Conservation (phyloP, 2,797 vertebrate species). For the Jordanella pulchra region DNA sequence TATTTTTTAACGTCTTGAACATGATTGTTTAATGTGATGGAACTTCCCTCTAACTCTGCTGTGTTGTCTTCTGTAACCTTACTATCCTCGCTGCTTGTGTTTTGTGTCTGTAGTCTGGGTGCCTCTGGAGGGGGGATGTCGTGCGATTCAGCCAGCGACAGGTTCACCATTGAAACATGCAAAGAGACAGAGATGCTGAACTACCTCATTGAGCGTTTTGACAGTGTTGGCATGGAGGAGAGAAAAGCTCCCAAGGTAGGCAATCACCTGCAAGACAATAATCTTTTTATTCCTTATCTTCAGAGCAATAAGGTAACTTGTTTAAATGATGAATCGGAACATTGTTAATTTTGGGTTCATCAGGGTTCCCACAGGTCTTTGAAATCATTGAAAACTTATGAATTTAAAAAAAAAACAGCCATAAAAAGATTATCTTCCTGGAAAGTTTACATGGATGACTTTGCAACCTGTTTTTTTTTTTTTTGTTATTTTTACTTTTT, state of each 20-base stretch:
- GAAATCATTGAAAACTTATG: no score
- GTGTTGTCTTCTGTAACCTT: conserved; percentile 26
- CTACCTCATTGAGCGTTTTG: conserved; percentile 99
- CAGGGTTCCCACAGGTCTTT: no score
- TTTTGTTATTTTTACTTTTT: no score
- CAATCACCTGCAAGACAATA: not conserved
- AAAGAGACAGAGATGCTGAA: conserved; percentile 99
- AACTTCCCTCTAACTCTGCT: not conserved
- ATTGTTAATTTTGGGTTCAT: not conserved
- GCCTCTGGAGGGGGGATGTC: conserved; percentile 86
- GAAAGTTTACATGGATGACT: no score
- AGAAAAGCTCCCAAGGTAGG: conserved; percentile 97
- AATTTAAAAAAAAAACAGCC: no score
- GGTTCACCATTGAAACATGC: conserved; percentile 95
- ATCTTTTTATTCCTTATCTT: not conserved
- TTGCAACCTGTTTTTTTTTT: no score
- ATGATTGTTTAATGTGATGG: conserved; percentile 19
- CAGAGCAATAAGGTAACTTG: not conserved
- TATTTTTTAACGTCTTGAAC: conserved; percentile 30
- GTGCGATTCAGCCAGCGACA: conserved; percentile 90
- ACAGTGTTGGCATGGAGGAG: conserved; percentile 98
- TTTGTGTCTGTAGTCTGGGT: conserved; percentile 80
- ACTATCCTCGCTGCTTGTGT: conserved; percentile 23
- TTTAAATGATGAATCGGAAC: not conserved
- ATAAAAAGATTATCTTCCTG: no score